Evolutionary conservation across 2,888 invertebrate genomes (phyloP).

Genomic region (Hypercompe scribonia): DNA sequence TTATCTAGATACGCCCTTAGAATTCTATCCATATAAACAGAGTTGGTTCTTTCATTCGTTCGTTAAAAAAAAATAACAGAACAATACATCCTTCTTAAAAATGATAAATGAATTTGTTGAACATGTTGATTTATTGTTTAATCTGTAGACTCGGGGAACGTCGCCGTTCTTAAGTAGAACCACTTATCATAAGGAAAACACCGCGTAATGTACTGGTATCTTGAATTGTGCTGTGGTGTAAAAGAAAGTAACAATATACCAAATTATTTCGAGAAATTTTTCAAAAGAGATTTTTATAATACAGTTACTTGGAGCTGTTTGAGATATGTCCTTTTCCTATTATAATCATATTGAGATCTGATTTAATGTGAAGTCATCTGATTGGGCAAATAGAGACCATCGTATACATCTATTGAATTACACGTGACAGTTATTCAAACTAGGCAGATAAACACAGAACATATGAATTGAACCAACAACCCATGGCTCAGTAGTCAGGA

Average conservation of each 20-base stretch:
- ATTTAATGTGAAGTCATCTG: too few species aligned
- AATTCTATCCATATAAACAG: not conserved
- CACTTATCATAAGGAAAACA: conserved; percentile 33
- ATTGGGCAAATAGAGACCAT: too few species aligned
- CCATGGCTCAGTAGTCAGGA: too few species aligned
- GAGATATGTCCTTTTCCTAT: not conserved
- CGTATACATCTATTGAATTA: too few species aligned
- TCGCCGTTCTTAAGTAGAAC: conserved; percentile 24
- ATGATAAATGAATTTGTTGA: conserved; percentile 9
- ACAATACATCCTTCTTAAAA: not conserved
- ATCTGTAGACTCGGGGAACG: conserved; percentile 34
- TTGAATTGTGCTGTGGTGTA: not conserved
- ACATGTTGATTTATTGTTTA: conserved; percentile 44
- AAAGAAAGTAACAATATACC: not conserved
- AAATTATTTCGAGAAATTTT: not conserved
- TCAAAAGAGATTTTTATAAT: not conserved
- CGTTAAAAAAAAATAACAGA: not conserved
- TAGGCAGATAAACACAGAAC: too few species aligned
- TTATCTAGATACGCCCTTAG: not conserved
- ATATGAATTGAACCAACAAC: too few species aligned
- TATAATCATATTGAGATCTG: not conserved
- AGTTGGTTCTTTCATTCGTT: too few species aligned
- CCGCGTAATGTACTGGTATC: conserved; percentile 12
- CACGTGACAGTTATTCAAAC: too few species aligned
- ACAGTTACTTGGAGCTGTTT: not conserved